phyloP scores from a whole-genome alignment of 2,888 invertebrate species.

The Melipona beecheii region DNA sequence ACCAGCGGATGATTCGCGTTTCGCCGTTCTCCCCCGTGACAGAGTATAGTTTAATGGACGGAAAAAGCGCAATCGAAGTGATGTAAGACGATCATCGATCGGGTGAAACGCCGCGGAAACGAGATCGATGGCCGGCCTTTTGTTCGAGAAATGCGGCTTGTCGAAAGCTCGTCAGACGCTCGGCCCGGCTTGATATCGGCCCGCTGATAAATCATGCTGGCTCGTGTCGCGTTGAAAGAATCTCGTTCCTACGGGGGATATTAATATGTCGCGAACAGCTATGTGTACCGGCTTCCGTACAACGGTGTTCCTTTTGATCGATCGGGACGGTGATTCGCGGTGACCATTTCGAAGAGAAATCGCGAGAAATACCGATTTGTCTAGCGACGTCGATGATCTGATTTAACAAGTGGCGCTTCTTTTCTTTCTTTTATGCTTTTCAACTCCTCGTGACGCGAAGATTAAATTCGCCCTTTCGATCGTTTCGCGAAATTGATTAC shows the following conservation, averaged over 20 bases:
- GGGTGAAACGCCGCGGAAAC: conserved; percentile 25
- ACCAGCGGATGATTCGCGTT: too few species aligned
- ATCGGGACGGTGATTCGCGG: background rate
- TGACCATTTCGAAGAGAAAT: background rate
- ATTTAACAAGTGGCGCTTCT: too few species aligned
- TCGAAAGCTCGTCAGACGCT: conserved; percentile 36
- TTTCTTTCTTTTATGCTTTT: background rate
- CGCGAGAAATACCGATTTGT: too few species aligned
- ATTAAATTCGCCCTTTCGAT: background rate
- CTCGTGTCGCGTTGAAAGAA: background rate
- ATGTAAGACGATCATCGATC: conserved; percentile 44
- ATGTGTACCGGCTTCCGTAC: background rate
- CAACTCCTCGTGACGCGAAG: background rate
- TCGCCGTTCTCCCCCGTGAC: background rate
- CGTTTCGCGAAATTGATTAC: background rate
- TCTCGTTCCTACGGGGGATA: conserved; percentile 14
- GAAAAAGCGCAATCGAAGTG: background rate
- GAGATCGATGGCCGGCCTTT: conserved; percentile 41
- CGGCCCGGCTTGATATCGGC: background rate
- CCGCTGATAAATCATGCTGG: conserved; percentile 33
- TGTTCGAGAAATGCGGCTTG: conserved; percentile 38
- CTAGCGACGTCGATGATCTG: too few species aligned
- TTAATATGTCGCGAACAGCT: background rate
- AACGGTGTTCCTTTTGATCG: background rate
- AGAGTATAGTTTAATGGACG: background rate